Percentiles rank a stretch among this genome's conserved stretches.
phyloP scores from a whole-genome alignment of 2,797 vertebrate species.

The Steatocranus sp. region DNA sequence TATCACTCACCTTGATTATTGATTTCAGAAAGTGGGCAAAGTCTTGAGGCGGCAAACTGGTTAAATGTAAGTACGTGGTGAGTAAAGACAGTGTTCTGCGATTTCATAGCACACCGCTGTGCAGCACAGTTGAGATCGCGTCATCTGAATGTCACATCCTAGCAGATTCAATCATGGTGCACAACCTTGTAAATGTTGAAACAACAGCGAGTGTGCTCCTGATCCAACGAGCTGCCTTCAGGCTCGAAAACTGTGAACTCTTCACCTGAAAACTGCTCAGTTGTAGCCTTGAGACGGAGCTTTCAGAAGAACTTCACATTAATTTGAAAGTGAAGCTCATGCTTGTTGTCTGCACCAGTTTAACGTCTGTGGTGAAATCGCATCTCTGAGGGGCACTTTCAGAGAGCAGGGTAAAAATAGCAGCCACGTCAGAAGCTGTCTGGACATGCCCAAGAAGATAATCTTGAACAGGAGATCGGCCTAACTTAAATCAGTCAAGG shows the following conservation, averaged over 20 bases:
- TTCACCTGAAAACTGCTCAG: background rate
- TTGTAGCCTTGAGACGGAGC: background rate
- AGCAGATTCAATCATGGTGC: background rate
- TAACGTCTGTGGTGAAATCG: background rate
- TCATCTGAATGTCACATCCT: background rate
- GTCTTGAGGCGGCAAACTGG: background rate
- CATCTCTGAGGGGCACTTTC: background rate
- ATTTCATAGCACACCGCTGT: background rate
- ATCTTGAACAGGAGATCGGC: background rate
- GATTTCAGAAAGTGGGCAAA: background rate
- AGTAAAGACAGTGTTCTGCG: background rate
- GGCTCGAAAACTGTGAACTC: background rate
- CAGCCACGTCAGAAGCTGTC: background rate
- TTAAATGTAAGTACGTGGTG: background rate
- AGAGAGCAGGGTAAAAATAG: background rate
- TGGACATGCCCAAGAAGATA: background rate
- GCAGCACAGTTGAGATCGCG: background rate
- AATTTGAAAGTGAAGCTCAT: background rate
- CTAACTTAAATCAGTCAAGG: background rate
- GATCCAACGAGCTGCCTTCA: background rate
- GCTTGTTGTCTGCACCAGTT: background rate
- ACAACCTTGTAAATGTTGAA: background rate
- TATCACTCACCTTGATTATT: background rate
- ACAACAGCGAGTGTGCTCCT: background rate
- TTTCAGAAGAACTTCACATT: background rate